Conservation (phyloP, 2,113 vertebrate species). For the Phylloscopus whistleri region DNA sequence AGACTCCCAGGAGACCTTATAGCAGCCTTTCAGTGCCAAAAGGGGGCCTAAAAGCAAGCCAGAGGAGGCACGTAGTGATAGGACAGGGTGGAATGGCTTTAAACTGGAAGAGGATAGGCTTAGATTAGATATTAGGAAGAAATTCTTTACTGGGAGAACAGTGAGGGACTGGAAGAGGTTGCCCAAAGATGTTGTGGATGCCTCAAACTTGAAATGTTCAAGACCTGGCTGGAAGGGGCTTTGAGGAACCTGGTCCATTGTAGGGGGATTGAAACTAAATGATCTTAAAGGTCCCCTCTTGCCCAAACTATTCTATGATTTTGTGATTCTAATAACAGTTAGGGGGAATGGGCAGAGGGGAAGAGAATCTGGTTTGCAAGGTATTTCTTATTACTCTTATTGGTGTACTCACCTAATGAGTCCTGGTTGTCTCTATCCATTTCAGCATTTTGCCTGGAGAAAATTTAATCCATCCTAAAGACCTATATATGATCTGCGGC, state of each 20-base stretch:
- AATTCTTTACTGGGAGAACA: background rate
- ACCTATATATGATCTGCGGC: background rate
- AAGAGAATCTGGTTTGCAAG: background rate
- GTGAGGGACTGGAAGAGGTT: background rate
- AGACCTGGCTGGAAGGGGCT: background rate
- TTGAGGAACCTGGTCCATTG: background rate
- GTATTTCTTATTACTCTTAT: background rate
- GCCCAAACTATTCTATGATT: background rate
- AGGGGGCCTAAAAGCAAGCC: background rate
- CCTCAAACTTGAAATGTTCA: background rate
- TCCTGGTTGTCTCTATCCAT: background rate
- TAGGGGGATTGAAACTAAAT: background rate
- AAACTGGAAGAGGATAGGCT: background rate
- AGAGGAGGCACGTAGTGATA: background rate
- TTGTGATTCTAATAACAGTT: background rate
- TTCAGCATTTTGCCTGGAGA: background rate
- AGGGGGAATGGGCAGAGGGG: fast-evolving
- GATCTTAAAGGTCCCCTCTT: background rate
- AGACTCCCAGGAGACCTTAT: background rate
- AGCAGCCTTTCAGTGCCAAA: background rate
- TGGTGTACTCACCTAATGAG: background rate
- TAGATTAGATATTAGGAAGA: background rate
- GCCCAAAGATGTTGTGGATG: too few relatives aligned
- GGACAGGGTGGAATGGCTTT: background rate
- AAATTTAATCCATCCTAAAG: background rate